These are phyloP conservation scores for Saxidomus purpurata DNA, from an alignment of 1,140 invertebrate species.

Conservation along the genomic window DNA sequence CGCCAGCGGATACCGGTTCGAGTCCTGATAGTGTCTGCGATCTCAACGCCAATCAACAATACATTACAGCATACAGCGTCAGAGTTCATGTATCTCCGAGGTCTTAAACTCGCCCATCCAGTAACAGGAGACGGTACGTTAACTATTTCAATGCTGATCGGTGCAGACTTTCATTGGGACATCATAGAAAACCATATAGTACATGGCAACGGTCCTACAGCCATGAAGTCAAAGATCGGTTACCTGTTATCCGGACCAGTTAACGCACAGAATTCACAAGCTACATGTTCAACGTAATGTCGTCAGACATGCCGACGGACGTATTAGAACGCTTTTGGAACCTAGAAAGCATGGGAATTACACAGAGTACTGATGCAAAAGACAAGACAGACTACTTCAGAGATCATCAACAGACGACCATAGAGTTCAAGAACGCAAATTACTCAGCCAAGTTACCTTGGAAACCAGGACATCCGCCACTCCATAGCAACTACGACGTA, in stretches of 20 bases:
- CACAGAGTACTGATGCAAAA: background rate
- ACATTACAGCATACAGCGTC: background rate
- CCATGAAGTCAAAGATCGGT: constrained; percentile 17
- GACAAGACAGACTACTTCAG: constrained; percentile 6
- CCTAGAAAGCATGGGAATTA: constrained; percentile 33
- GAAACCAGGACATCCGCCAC: constrained; percentile 52
- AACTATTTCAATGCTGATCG: constrained; percentile 51
- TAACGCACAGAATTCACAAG: background rate
- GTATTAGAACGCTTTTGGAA: constrained; percentile 53
- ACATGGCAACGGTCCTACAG: constrained; percentile 26
- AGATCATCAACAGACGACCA: background rate
- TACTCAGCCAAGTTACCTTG: constrained; percentile 67
- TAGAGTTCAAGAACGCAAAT: constrained; percentile 10
- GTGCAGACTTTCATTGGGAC: constrained; percentile 54
- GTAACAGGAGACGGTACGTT: background rate
- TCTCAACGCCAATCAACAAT: background rate
- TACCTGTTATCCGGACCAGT: constrained; percentile 10
- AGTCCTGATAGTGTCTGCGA: constrained; percentile 34
- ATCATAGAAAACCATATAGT: background rate
- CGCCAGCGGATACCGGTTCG: constrained; percentile 22
- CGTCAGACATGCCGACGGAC: background rate
- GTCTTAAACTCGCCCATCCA: constrained; percentile 59
- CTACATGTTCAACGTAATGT: constrained; percentile 14
- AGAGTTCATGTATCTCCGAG: constrained; percentile 1
- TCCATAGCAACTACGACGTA: constrained; percentile 49